Evolutionary conservation across 2,797 vertebrate species (phyloP), one percentile per base, ranked within the genome.

Genomic region (Danionella dracula): DNA sequence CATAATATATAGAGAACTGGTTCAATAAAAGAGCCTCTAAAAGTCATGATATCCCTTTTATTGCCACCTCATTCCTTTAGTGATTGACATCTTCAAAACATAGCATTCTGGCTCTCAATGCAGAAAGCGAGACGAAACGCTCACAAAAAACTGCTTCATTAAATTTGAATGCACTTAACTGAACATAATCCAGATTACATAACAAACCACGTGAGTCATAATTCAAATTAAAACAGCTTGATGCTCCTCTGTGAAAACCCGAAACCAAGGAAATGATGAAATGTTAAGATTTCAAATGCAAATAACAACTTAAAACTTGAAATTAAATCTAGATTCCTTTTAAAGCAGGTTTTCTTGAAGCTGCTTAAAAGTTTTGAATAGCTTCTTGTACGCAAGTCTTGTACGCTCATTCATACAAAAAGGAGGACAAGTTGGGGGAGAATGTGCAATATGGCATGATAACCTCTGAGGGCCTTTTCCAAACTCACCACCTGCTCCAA

Each of bases 401-500:
- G 32, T 32, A 31, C 0, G 12, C 42, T 55, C 46, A 17, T 13
- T 37, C 15, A 46, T 10, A 59, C 53, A 49, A 48, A 54, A 19
- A 37, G 4, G n/a, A 45, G 48, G 32, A 58, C 46, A 70, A 66
- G 9, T n/a, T n/a, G 45, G 31, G 31, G 21, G 23, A 37, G 50
- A 21, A 51, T 61, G 20, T 53, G 51, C 77, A 86, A 74, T 37
- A 11, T 42, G 78, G 83, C 81, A 69, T 44, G 5, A 2, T 35
- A 71, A 86, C 84, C 82, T 82, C 65, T 48, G 48, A 68, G 49
- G 65, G 74, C 69, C 72, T 35, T 78, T 77, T 66, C 82, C 78
- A 80, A 77, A 81, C 73, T 75, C 73, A 73, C 76, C 81, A 84
- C 83, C 84, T 84, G 82, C 84, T 84, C 59, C 40, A n/a, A 41